Conservation (phyloP, 2,797 vertebrate genomes). For the Falco cherrug region DNA sequence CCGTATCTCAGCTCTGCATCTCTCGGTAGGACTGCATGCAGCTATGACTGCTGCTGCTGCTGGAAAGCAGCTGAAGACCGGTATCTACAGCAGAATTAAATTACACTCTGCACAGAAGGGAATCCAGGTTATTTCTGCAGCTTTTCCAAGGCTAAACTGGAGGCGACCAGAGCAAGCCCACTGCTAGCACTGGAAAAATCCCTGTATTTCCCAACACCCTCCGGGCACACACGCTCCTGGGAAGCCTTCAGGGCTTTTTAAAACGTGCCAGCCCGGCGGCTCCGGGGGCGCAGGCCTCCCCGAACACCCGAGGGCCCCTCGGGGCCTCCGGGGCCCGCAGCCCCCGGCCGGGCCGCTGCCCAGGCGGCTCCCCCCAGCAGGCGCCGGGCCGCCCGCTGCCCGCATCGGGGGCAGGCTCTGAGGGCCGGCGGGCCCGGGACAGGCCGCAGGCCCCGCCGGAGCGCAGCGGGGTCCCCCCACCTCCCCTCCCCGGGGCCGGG, state of each 20-base stretch:
- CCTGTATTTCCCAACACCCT: rapidly evolving
- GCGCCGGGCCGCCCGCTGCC: not conserved
- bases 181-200: not conserved
- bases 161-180: not conserved
- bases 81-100: not conserved
- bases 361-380: not conserved
- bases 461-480: not conserved
- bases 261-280: rapidly evolving
- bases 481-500: too few relatives aligned
- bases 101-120: not conserved
- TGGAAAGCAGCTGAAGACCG: not conserved
- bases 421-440: not conserved
- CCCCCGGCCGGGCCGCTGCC: not conserved
- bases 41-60: not conserved
- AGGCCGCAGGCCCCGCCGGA: not conserved
- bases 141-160: not conserved
- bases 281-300: not conserved
- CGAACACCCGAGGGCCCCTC: not conserved
- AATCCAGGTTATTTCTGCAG: not conserved
- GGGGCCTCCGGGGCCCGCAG: not conserved
- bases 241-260: rapidly evolving
- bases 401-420: not conserved
- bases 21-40: not conserved
- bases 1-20: rapidly evolving
- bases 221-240: not conserved